Base-by-base conservation (phyloP, 2,888 invertebrate species). In the Tinea semifulvella region DNA sequence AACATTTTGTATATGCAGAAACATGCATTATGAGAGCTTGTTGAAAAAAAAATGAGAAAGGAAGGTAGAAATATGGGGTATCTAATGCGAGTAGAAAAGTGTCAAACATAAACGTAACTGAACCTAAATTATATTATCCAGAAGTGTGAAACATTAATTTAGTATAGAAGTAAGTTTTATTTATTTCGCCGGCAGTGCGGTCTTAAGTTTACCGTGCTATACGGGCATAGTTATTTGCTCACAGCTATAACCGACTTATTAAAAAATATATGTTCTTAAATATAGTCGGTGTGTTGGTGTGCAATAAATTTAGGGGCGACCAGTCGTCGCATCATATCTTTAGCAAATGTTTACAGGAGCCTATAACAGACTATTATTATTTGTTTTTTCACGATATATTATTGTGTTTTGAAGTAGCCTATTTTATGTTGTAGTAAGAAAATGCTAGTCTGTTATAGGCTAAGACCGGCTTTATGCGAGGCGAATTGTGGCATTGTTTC, bases 101-200 rank as follows among this genome's bases (percentile, higher is more conserved):
- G n/a, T n/a, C n/a, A n/a, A n/a, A n/a, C n/a, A n/a, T n/a, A n/a
- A 31, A 31, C 3, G 13, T 31, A 14, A 31, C 31, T 31, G 31
- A 7, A 31, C 31, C 31, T 14, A 31, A 31, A 31, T 31, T 14
- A n/a, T n/a, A 14, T 31, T 31, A 31, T 13, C 31, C 31, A 13
- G 31, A 14, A 31, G 31, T 31, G 31, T 31, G 31, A 13, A n/a
- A n/a, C n/a, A 14, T 22, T 31, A 13, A 31, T 11, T 31, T 31
- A 13, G 14, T 31, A 13, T 31, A 31, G 22, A 31, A 6, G n/a
- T 31, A 31, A 31, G 31, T 13, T 31, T 31, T 31, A 31, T 31
- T 31, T 31, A 31, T 31, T 31, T 31, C 14, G 31, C 31, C 13
- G 13, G 2, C 11, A 2, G n/a, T n/a, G n/a, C n/a, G n/a, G n/a